Base-by-base conservation (phyloP, 2,888 invertebrate genomes). In the Sphinx pinastri region DNA sequence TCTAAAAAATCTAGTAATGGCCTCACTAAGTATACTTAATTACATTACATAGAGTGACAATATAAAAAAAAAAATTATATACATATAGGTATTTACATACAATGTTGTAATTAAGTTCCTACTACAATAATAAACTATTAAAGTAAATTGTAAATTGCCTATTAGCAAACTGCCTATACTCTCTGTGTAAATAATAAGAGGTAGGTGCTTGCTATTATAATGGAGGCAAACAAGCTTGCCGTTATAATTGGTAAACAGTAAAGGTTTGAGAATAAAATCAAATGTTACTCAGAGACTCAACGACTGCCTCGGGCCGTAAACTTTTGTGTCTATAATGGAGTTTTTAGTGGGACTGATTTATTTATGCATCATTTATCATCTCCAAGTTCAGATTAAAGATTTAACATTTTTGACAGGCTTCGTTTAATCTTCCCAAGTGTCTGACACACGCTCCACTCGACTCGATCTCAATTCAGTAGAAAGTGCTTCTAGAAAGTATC, bases 371-470 rank as follows among this genome's bases (percentile, higher is more conserved):
- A 84, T 88, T 85, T 85, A 87, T 88, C 88, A 88, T 83, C 75
- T 76, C 76, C 76, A 87, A 85, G 79, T 87, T 87, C 72, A 78
- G 87, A 87, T 88, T 87, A 82, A 82, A 83, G 86, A 87, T 86
- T 86, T 87, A 86, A 87, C 87, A 85, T 79, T 77, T 80, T 79
- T 86, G 88, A 87, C 87, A 79, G 85, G 82, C 75, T 80, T 84
- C 87, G 85, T 88, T 88, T 87, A 86, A 88, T 87, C 87, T 87
- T 86, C 81, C 72, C 81, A 82, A 84, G 81, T 85, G 85, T 85
- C 87, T 86, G 75, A 84, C 85, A 82, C 85, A 88, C 86, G 87
- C 84, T 81, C 78, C 57, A 68, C 57, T 76, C 71, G 75, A 71
- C 70, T 70, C 68, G 69, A 67, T 69, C 70, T 63, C 67, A 69